Base-by-base conservation (phyloP, 2,888 invertebrate species). In the Alviniconcha strummeri region DNA sequence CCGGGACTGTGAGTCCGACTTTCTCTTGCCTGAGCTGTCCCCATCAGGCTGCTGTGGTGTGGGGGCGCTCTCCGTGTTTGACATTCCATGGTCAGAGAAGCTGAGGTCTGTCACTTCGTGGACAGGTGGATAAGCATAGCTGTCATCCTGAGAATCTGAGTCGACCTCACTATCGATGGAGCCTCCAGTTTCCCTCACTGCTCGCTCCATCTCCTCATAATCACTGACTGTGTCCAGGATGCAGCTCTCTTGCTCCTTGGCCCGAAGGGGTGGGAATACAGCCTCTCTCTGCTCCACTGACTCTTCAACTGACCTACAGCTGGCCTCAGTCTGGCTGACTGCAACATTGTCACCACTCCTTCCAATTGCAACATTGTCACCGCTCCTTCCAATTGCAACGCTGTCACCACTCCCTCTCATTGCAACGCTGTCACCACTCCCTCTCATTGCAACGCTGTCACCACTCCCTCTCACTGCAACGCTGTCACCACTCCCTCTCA, bases 91-190 rank as follows among this genome's bases (percentile, higher is more conserved):
- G 11, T 81, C 17, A 36, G 81, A 72, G 36, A 82, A 54, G 76
- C 67, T 75, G n/a, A 82, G 2, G 74, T 60, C 60, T 0, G 82
- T 82, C 8, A 82, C 82, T 17, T 82, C 82, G 7, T 76, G 64
- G n/a, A 82, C 17, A 8, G 82, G 82, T 8, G 82, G 82, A 55
- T 54, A 80, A 6, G 60, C 60, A 52, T 9, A 82, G n/a, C 36
- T 19, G 7, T 55, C 76, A 5, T 82, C 57, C 13, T 56, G 55
- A 6, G 54, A 64, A 74, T 74, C 74, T 4, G 60, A 79, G 55
- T 75, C 72, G 4, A n/a, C 9, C 3, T 64, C 64, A 4, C 55
- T 9, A 8, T 78, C 64, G 71, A 9, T 19, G 13, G 13, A n/a
- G n/a, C 71, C 4, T 5, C 71, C 71, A n/a, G 13, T 17, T 7